Conservation (phyloP, 2,797 vertebrate genomes). For the Aulostomus chinensis region DNA sequence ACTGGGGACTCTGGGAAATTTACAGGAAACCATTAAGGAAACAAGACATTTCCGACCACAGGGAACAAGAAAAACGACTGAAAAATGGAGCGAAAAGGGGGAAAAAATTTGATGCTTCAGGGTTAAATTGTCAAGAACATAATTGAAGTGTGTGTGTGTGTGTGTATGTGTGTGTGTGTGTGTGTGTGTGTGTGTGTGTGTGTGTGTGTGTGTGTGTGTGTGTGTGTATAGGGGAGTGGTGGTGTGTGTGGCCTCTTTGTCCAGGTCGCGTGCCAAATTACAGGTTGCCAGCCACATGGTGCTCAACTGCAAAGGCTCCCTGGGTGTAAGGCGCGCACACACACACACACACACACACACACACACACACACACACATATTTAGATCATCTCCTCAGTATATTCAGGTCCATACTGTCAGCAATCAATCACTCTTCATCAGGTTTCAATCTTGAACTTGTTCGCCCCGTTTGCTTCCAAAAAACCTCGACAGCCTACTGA, state of each 20-base stretch:
- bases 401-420: constrained; percentile 9
- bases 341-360: neutral
- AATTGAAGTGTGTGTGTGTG: constrained; percentile 24
- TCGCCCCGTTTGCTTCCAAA: constrained; percentile 30
- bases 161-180: constrained; percentile 10
- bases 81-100: constrained; percentile 45
- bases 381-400: constrained; percentile 22
- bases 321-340: neutral
- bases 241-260: constrained; percentile 28
- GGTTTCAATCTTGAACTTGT: constrained; percentile 31
- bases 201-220: constrained; percentile 10
- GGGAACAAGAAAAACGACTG: constrained; percentile 53
- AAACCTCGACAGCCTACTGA: too few relatives aligned
- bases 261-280: constrained; percentile 53
- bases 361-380: constrained; percentile 2
- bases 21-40: constrained; percentile 81
- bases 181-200: constrained; percentile 14
- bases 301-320: constrained; percentile 1
- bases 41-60: constrained; percentile 79
- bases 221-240: neutral
- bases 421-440: constrained; percentile 41
- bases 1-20: constrained; percentile 66
- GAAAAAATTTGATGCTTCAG: constrained; percentile 42
- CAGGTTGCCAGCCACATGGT: constrained; percentile 23
- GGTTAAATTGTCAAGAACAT: constrained; percentile 44